Evolutionary conservation across 2,113 vertebrate species (phyloP).

Genomic region (Brachirus orientalis): DNA sequence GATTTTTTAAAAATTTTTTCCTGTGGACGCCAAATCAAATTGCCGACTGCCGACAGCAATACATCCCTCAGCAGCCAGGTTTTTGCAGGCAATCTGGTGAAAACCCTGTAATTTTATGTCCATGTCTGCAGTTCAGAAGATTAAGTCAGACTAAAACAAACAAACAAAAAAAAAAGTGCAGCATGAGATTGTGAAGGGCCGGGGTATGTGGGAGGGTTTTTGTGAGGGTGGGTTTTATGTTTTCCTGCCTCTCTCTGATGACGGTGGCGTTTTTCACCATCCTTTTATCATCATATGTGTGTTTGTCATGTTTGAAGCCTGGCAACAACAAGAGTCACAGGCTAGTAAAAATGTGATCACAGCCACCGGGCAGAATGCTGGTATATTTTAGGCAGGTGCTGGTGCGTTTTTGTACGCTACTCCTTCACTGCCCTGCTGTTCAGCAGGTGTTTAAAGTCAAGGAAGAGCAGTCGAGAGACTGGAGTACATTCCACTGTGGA

Average conservation of each 20-base stretch:
- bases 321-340: constrained; percentile 21
- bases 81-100: constrained; percentile 17
- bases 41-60: constrained; percentile 56
- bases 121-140: constrained; percentile 45
- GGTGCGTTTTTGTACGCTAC: constrained; percentile 38
- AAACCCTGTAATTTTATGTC: constrained; percentile 30
- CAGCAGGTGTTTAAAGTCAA: constrained; percentile 13
- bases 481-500: constrained; percentile 77
- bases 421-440: constrained; percentile 47
- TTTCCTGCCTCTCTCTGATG: constrained; percentile 78
- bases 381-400: constrained; percentile 40
- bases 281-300: constrained; percentile 46
- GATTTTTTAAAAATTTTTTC: background rate
- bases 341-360: constrained; percentile 23
- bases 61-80: constrained; percentile 30
- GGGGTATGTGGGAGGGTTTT: constrained; percentile 22
- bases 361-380: constrained; percentile 46
- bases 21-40: constrained; percentile 44
- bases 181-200: constrained; percentile 74
- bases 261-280: constrained; percentile 67
- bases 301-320: too few species aligned
- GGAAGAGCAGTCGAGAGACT: constrained; percentile 45
- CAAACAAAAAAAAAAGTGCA: constrained; percentile 40
- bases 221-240: constrained; percentile 37
- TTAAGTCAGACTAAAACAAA: constrained; percentile 34